These are phyloP conservation scores for Laupala kohalensis DNA, from an alignment of 1,140 invertebrate species.

Conservation along the genomic window DNA sequence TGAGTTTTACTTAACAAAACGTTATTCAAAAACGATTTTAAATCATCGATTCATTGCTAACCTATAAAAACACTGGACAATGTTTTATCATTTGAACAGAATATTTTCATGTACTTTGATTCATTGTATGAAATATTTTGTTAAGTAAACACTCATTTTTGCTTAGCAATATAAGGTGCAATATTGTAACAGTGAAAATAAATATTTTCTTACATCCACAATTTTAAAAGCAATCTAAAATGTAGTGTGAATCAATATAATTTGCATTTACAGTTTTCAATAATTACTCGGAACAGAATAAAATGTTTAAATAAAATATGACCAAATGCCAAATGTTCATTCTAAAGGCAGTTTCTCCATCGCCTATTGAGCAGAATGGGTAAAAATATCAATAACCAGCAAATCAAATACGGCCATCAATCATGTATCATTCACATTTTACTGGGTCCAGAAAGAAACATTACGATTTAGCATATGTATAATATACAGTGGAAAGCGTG, in stretches of 20 bases:
- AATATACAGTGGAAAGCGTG: no score
- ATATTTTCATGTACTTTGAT: neutral
- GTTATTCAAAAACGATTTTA: neutral
- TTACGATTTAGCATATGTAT: no score
- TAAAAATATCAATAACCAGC: slow-evolving; percentile 11
- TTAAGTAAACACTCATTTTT: neutral
- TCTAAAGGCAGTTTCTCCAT: slow-evolving; percentile 27
- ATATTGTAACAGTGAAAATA: neutral
- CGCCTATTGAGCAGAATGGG: slow-evolving; percentile 22
- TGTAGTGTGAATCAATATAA: neutral
- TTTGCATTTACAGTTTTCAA: neutral
- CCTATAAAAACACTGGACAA: no score
- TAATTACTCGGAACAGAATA: neutral
- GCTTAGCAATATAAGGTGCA: neutral
- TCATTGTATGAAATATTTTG: neutral
- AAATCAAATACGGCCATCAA: no score
- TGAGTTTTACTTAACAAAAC: neutral
- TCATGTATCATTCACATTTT: no score
- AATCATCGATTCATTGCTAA: no score
- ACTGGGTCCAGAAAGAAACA: no score
- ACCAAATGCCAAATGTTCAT: slow-evolving; percentile 21
- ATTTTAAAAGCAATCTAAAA: neutral
- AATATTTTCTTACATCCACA: neutral
- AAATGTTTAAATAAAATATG: slow-evolving; percentile 13
- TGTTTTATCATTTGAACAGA: no score